Evolutionary conservation across 2,113 vertebrate species (phyloP).

Genomic region (Rhineura floridana): DNA sequence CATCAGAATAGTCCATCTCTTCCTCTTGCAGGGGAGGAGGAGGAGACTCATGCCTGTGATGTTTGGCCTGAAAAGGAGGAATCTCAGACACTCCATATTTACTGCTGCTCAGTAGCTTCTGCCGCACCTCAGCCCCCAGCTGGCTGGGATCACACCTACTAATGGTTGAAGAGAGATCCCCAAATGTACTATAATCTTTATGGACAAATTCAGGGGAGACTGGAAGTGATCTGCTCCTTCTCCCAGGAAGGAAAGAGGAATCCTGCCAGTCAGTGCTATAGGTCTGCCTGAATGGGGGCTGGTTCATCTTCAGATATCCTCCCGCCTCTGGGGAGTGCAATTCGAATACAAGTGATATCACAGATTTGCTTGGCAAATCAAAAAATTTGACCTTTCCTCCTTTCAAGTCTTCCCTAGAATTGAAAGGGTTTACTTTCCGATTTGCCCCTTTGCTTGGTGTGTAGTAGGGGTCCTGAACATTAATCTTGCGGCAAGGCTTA

Average conservation of each 20-base stretch:
- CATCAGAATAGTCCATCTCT: constrained; percentile 91
- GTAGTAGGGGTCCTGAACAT: constrained; percentile 92
- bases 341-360: constrained; percentile 95
- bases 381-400: constrained; percentile 96
- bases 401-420: constrained; percentile 92
- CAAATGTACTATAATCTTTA: constrained; percentile 76
- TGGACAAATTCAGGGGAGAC: constrained; percentile 86
- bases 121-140: constrained; percentile 74
- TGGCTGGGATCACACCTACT: constrained; percentile 75
- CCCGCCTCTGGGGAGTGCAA: constrained; percentile 86
- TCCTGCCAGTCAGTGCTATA: constrained; percentile 78
- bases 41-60: constrained; percentile 65
- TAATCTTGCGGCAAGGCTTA: constrained; percentile 86
- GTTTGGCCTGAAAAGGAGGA: constrained; percentile 84
- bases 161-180: constrained; percentile 69
- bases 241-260: constrained; percentile 72
- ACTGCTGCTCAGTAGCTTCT: constrained; percentile 77
- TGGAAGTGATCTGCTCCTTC: constrained; percentile 89
- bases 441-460: constrained; percentile 76
- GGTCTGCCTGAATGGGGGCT: constrained; percentile 55
- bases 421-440: constrained; percentile 94
- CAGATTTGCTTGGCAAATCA: constrained; percentile 95
- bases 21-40: constrained; percentile 75
- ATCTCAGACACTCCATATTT: constrained; percentile 91
- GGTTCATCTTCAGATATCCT: constrained; percentile 63